These are phyloP conservation scores for Mus caroli DNA, from an alignment of 2,797 vertebrate species.

Conservation along the genomic window DNA sequence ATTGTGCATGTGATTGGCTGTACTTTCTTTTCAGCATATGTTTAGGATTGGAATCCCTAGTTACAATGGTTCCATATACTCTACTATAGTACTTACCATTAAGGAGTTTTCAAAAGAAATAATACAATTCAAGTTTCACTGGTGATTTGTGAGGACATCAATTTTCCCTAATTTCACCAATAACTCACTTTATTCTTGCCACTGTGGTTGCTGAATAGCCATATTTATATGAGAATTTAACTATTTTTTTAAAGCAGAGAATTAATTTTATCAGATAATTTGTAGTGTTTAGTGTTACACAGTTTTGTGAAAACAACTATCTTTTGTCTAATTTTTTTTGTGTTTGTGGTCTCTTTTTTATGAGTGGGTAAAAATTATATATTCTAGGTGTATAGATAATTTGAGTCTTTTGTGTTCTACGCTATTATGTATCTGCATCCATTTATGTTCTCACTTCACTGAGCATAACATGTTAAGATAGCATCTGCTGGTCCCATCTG, in stretches of 20 bases:
- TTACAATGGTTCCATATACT: neutral
- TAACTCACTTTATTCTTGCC: neutral
- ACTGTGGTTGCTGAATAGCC: neutral
- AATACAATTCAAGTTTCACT: neutral
- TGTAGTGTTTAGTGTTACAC: neutral
- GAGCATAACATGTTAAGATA: neutral
- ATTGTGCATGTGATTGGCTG: neutral
- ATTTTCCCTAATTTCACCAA: neutral
- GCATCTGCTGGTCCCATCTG: slow-evolving; percentile 4
- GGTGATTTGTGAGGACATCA: neutral
- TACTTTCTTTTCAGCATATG: neutral
- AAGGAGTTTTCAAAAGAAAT: neutral
- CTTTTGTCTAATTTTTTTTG: neutral
- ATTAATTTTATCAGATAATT: neutral
- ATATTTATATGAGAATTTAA: neutral
- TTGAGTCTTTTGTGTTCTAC: neutral
- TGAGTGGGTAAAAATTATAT: neutral
- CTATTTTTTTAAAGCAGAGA: neutral
- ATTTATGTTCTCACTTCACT: neutral
- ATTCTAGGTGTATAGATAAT: neutral
- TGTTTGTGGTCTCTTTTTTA: neutral
- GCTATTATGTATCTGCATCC: neutral
- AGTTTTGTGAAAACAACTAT: neutral
- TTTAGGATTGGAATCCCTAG: neutral
- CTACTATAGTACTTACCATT: neutral